Base-by-base conservation (phyloP, 2,113 vertebrate genomes). In the Oriolus oriolus region DNA sequence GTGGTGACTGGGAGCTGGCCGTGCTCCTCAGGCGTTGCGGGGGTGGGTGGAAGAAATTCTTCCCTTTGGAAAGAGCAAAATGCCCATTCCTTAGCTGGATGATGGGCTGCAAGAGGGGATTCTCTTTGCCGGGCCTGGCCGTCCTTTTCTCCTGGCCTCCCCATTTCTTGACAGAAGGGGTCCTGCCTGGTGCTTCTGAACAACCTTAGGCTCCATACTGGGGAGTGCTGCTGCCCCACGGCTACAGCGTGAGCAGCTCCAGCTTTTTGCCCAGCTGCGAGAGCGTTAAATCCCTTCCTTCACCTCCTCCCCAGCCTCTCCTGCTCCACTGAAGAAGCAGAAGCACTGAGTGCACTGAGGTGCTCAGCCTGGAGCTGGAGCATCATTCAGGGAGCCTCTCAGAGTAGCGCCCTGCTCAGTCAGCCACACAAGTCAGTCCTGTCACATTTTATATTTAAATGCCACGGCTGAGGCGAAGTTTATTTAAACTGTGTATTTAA, bases 111-210 rank as follows among this genome's bases (percentile, higher is more conserved):
- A 2, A 10, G 78, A 69, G 54, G 41, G 9, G 22, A 37, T 23
- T 19, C 20, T 42, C 26, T 66, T 26, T 35, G 13, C 61, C 35
- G 37, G 70, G 63, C 53, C 71, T 10, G n/a, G 23, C 1, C 1
- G 16, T 47, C 23, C 26, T 22, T 22, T 56, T 79, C 37, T 63
- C 24, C 8, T 6, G 44, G 20, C 28, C 5, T 60, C n/a, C 11
- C 53, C 20, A 0, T 35, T 35, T 1, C 22, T 19, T n/a, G 37
- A 5, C 2, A 2, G 45, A 39, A 22, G 20, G 7, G 13, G 16
- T 60, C 9, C 33, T 24, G 49, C 35, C 4, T 21, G 53, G 9
- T 53, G 50, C 4, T 42, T 31, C 28, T 3, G 0, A 28, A 7
- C 13, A 35, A 0, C 16, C 11, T 27, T 1, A 13, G 3, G 20